Evolutionary conservation across 1,140 invertebrate species (phyloP).

Genomic region (Procambarus virginalis): DNA sequence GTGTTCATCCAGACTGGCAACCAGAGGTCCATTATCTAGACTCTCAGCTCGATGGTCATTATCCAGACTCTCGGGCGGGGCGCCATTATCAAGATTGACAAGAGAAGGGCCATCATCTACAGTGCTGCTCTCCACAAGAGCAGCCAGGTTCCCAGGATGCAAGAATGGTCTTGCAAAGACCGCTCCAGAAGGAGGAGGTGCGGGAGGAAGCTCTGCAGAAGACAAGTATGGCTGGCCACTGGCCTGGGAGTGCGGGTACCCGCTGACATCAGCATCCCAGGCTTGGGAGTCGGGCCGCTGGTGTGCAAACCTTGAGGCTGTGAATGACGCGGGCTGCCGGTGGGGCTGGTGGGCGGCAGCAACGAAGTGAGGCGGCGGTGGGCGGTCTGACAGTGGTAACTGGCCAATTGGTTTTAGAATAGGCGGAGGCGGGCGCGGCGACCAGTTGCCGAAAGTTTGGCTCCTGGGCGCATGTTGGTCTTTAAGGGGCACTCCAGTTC

Average conservation of each 20-base stretch:
- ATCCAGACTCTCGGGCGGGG: neutral
- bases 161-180: conserved; percentile 16
- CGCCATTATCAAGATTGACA: too few species aligned
- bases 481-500: neutral
- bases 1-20: too few species aligned
- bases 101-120: neutral
- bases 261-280: neutral
- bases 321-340: neutral
- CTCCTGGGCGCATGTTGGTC: neutral
- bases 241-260: neutral
- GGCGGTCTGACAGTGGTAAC: neutral
- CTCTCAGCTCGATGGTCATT: neutral
- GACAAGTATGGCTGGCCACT: neutral
- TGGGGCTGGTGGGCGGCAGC: neutral
- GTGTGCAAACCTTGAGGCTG: neutral
- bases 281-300: neutral
- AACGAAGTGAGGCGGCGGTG: neutral
- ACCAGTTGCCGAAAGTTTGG: conserved; percentile 56
- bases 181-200: neutral
- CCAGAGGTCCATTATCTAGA: too few species aligned
- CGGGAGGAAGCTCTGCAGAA: neutral
- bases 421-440: neutral
- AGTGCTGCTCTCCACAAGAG: conserved; percentile 8
- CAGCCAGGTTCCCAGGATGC: conserved; percentile 34
- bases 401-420: neutral